Evolutionary conservation across 1,140 invertebrate genomes (phyloP).

Genomic region (Pseudomyrmex pallidus): DNA sequence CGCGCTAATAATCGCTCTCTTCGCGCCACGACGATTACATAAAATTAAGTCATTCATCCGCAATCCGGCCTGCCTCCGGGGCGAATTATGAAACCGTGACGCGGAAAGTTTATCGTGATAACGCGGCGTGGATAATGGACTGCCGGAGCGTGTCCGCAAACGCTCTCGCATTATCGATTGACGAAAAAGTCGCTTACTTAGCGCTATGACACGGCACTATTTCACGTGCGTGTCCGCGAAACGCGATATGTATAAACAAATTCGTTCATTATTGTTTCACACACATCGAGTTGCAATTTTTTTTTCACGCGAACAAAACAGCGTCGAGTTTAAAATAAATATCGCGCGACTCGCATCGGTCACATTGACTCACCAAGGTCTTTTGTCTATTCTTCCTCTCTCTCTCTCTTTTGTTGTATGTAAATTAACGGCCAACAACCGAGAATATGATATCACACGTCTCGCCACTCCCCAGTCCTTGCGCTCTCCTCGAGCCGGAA

Average conservation of each 20-base stretch:
- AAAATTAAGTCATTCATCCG: constrained; percentile 28
- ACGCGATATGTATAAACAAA: no score
- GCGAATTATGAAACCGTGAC: constrained; percentile 23
- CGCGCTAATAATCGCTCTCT: not conserved
- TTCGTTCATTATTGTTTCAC: no score
- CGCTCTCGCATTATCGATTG: constrained; percentile 35
- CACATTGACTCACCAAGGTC: constrained; percentile 31
- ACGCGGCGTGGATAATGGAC: constrained; percentile 19
- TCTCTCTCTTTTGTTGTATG: constrained; percentile 59
- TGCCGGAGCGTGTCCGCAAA: constrained; percentile 14
- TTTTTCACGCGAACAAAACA: constrained; percentile 15
- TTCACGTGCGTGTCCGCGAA: not conserved
- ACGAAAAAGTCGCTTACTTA: constrained; percentile 16
- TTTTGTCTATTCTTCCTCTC: constrained; percentile 5
- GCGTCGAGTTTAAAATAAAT: constrained; percentile 14
- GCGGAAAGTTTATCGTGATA: constrained; percentile 41
- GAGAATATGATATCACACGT: constrained; percentile 53
- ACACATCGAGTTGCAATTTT: not conserved
- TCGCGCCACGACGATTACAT: constrained; percentile 1
- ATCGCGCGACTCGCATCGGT: constrained; percentile 14
- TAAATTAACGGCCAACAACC: constrained; percentile 59
- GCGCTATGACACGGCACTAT: not conserved
- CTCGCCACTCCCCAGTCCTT: constrained; percentile 29
- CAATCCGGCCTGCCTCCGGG: not conserved
- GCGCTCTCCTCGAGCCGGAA: constrained; percentile 14